Percentiles rank a stretch among this genome's conserved stretches.
phyloP scores from a whole-genome alignment of 2,888 invertebrate genomes.

The Apodemia duryi region DNA sequence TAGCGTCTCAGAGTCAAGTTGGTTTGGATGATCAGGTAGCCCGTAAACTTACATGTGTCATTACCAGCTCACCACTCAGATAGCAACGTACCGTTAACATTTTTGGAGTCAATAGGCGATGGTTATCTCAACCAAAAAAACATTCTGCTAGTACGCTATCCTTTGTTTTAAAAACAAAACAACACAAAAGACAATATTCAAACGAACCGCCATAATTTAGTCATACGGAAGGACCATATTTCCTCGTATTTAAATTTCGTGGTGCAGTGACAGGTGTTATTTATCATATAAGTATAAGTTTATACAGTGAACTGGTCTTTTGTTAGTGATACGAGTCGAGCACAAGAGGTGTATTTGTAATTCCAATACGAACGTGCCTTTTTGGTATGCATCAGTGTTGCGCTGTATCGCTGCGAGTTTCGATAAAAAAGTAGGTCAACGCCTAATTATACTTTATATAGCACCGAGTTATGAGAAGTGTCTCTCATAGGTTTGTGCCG shows the following conservation, averaged over 20 bases:
- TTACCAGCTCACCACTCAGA: too few relatives aligned
- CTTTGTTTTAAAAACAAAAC: too few relatives aligned
- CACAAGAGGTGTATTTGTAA: slow-evolving; percentile 7
- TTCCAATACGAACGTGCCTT: slow-evolving; percentile 11
- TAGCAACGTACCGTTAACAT: too few relatives aligned
- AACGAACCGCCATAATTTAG: neutral
- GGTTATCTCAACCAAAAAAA: too few relatives aligned
- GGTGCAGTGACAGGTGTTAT: neutral
- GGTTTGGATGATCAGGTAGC: too few relatives aligned
- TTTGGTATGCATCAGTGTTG: slow-evolving; percentile 17
- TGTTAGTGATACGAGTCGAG: neutral
- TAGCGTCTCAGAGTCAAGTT: too few relatives aligned
- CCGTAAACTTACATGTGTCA: too few relatives aligned
- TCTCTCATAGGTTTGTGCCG: slow-evolving; percentile 57
- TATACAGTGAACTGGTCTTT: slow-evolving; percentile 4
- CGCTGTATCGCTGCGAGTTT: slow-evolving; percentile 42
- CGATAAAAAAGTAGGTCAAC: slow-evolving; percentile 65
- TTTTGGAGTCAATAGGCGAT: too few relatives aligned
- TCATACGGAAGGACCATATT: neutral
- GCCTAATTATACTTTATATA: slow-evolving; percentile 63
- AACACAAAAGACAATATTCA: neutral
- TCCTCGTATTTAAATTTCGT: neutral
- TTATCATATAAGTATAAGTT: neutral
- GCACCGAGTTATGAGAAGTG: slow-evolving; percentile 55
- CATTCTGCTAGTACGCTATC: too few relatives aligned